Base-by-base conservation (phyloP, 2,797 vertebrate species). In the Avahi laniger region DNA sequence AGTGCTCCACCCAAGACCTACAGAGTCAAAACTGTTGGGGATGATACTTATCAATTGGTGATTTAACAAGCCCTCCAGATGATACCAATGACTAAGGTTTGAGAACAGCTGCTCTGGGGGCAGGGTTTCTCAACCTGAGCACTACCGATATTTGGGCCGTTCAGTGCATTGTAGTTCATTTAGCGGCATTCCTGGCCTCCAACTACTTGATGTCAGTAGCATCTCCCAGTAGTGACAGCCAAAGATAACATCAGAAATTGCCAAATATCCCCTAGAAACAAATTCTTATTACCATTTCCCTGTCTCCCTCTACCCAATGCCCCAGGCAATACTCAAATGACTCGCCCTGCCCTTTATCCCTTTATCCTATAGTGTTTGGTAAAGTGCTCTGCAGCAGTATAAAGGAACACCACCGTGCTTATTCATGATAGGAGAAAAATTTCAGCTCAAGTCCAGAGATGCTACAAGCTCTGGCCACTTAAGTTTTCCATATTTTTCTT, bases 381-480 rank as follows among this genome's bases (percentile, higher is more conserved):
- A 54, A 69, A 69, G 24, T 80, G 30, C n/a, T 78, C 13, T 43
- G 38, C 76, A 92, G n/a, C 4, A 57, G 30, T 38, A 1, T 33
- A 82, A 79, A 24, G 12, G 0, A 10, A 61, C 18, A 28, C 28
- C 4, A 54, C 41, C 7, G 11, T 30, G 5, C 78, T 35, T 61
- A 67, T 48, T 94, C 35, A 57, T 57, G 35, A 52, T 10, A 41
- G 13, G 26, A n/a, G 1, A 72, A 52, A 35, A 89, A 73, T 54
- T 83, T 35, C 2, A n/a, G 48, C 30, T 67, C 38, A 69, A 43
- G 2, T 33, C 22, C 22, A 14, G 26, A 61, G 18, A 75, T 26
- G 13, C 89, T 76, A 12, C 80, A 92, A 54, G 17, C 80, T 91
- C 26, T 80, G 35, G 4, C n/a, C 30, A 67, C 41, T 75, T 78